A percentile compares a stretch with the other conserved stretches of the same genome.
phyloP scores from a whole-genome alignment of 2,797 vertebrate genomes.

The Phalloptychus januarius region DNA sequence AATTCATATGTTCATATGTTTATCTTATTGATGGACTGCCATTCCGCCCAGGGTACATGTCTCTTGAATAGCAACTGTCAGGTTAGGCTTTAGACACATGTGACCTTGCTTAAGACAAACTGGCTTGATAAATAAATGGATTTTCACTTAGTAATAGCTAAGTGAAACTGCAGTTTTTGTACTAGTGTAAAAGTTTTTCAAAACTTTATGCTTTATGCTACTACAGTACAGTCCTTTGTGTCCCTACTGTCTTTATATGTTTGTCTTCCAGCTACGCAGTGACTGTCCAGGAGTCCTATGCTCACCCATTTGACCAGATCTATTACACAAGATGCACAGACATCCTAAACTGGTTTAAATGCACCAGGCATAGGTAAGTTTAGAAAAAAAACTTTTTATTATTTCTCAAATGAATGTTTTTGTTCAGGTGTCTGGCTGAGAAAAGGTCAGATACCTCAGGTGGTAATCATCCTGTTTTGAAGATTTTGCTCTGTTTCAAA shows the following conservation, averaged over 20 bases:
- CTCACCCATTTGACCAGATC: slow-evolving; percentile 97
- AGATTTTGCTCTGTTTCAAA: slow-evolving; percentile 37
- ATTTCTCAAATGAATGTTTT: slow-evolving; percentile 27
- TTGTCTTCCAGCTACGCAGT: slow-evolving; percentile 89
- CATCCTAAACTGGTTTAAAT: slow-evolving; percentile 99
- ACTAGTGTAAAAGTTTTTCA: neutral
- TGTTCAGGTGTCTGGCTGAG: slow-evolving; percentile 49
- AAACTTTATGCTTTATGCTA: neutral
- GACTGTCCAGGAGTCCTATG: slow-evolving; percentile 96
- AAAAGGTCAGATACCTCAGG: slow-evolving; percentile 47
- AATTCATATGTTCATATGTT: neutral
- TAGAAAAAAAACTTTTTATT: neutral
- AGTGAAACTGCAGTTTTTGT: neutral
- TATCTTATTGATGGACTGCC: neutral
- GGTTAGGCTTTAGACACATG: neutral
- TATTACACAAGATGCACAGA: slow-evolving; percentile 98
- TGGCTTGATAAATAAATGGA: neutral
- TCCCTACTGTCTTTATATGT: neutral
- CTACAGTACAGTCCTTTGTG: neutral
- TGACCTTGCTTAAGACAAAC: neutral
- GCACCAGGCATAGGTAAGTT: slow-evolving; percentile 93
- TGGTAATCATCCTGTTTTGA: slow-evolving; percentile 46
- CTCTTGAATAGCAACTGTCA: neutral
- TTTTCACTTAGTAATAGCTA: neutral
- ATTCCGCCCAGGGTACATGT: neutral